Percentiles rank a stretch among this genome's conserved stretches.
phyloP scores from a whole-genome alignment of 1,140 invertebrate genomes.

The Chionoecetes opilio region DNA sequence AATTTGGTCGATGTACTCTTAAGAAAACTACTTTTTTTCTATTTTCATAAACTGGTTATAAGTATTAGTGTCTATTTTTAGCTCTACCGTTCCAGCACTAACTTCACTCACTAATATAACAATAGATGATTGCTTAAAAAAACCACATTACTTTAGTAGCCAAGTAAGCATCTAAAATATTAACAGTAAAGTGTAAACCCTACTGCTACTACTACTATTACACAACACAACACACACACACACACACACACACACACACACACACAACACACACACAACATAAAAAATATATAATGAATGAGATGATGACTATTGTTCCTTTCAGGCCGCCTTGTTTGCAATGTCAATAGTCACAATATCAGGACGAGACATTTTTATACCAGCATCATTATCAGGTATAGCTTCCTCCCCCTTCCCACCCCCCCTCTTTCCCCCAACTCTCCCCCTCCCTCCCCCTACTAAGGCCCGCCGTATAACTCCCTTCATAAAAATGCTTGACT shows the following conservation, averaged over 20 bases:
- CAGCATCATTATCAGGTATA: slow-evolving; percentile 34
- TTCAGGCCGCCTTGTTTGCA: neutral
- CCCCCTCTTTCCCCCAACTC: neutral
- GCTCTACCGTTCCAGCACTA: too few relatives aligned
- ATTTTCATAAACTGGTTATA: too few relatives aligned
- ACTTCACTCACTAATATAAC: too few relatives aligned
- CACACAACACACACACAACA: slow-evolving; percentile 49
- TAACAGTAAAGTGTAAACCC: too few relatives aligned
- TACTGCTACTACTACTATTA: neutral
- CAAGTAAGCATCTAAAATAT: too few relatives aligned
- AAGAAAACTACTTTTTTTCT: too few relatives aligned
- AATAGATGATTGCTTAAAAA: too few relatives aligned
- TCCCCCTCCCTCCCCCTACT: neutral
- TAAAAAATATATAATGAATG: neutral
- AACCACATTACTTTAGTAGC: too few relatives aligned
- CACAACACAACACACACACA: slow-evolving; percentile 28
- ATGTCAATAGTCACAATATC: slow-evolving; percentile 33
- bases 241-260: slow-evolving; percentile 47
- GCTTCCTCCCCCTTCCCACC: neutral
- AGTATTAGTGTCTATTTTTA: too few relatives aligned
- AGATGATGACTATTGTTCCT: neutral
- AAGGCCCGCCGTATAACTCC: neutral
- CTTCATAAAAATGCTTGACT: slow-evolving; percentile 58
- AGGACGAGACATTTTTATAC: neutral
- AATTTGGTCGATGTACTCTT: too few relatives aligned